Conservation (phyloP, 2,888 invertebrate genomes). For the Acrobasis consociella region DNA sequence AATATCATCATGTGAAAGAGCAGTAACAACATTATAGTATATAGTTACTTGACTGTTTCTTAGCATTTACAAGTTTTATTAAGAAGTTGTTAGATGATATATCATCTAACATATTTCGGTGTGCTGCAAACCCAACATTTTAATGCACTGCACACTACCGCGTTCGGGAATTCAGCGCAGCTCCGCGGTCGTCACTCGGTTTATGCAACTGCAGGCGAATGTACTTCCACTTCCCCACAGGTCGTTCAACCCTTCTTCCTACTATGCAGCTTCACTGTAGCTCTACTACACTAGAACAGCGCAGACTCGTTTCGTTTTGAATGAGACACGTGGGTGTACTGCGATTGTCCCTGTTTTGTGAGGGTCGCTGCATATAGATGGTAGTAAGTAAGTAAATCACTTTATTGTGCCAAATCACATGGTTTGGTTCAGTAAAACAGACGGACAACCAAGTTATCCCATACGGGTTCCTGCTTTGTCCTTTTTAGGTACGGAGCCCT, state of each 20-base stretch:
- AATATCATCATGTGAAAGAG: no score
- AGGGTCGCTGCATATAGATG: not conserved
- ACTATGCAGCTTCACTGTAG: slow-evolving; percentile 37
- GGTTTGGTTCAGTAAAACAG: no score
- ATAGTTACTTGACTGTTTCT: no score
- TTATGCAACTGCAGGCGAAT: slow-evolving; percentile 62
- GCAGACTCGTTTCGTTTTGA: slow-evolving; percentile 62
- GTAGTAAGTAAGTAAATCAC: no score
- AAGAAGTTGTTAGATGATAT: no score
- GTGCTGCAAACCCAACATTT: slow-evolving; percentile 26
- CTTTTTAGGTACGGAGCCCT: no score
- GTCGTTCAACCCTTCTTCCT: slow-evolving; percentile 64
- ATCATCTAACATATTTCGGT: not conserved
- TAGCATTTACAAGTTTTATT: not conserved
- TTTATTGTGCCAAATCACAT: no score
- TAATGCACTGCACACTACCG: slow-evolving; percentile 41
- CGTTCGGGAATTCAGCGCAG: slow-evolving; percentile 36
- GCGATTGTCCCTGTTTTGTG: slow-evolving; percentile 40
- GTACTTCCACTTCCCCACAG: slow-evolving; percentile 56
- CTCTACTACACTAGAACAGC: slow-evolving; percentile 41
- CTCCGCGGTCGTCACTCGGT: slow-evolving; percentile 59
- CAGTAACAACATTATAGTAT: no score
- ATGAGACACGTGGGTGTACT: slow-evolving; percentile 60
- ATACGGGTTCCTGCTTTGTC: no score
- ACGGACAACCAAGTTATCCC: no score